Evolutionary conservation across 2,113 vertebrate species (phyloP), one percentile per base, ranked within the genome.

Genomic region (Octodon degus): DNA sequence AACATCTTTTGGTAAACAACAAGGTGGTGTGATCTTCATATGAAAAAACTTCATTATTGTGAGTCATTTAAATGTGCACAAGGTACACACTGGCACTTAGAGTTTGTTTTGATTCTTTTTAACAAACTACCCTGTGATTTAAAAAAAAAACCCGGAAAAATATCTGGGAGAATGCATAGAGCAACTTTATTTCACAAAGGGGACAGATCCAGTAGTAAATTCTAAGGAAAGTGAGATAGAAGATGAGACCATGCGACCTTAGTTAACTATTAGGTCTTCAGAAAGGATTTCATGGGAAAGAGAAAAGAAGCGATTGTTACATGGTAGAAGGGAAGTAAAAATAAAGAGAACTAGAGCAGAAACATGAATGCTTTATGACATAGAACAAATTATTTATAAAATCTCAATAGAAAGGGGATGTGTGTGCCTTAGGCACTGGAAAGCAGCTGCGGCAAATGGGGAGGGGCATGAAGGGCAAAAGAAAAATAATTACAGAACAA

Each of bases 31-130:
- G 97, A 98, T 98, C 98, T 87, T 98, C 98, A 98, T 97, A 96
- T 98, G 97, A 97, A 96, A 97, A 98, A 98, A 99, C 99, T 99
- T 99, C 98, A 98, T 99, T 99, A 98, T 99, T 98, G 99, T 98
- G 98, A 99, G 98, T 98, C 97, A 98, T 98, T 98, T 98, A 98
- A 99, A 98, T 99, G 98, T 99, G 98, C 99, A 99, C 99, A 99
- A 96, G 99, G 98, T 99, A 99, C 98, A 99, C 98, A 98, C 98
- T 98, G 98, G 98, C 98, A 98, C 97, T 97, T 98, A 98, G 98
- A 97, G 97, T 98, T 98, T 99, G 98, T 98, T 98, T 98, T 98
- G 98, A 98, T 98, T 98, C 93, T 98, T 98, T 98, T 97, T 98
- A 98, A 98, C 98, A 99, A 99, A 99, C 95, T 97, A 95, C 98